phyloP scores from a whole-genome alignment of 2,113 vertebrate species.

The Heterochromis multidens region DNA sequence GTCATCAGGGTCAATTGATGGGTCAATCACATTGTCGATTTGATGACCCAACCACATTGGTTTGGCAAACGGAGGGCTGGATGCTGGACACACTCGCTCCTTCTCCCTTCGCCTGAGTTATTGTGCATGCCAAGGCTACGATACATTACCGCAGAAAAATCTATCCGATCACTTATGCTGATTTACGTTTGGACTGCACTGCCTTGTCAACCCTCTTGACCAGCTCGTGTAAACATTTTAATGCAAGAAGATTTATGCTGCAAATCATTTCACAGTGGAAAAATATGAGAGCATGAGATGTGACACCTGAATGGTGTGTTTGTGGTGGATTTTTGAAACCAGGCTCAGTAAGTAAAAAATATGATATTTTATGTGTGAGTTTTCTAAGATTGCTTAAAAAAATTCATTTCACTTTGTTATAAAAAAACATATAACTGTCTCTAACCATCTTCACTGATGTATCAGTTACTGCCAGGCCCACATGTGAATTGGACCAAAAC shows the following conservation, averaged over 20 bases:
- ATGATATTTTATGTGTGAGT: neutral
- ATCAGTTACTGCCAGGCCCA: slow-evolving; percentile 57
- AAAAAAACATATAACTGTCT: neutral
- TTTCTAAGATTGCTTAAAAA: neutral
- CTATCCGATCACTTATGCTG: slow-evolving; percentile 73
- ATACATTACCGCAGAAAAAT: slow-evolving; percentile 77
- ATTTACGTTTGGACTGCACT: slow-evolving; percentile 66
- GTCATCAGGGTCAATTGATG: slow-evolving; percentile 74
- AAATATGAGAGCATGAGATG: slow-evolving; percentile 30
- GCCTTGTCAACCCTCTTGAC: slow-evolving; percentile 57
- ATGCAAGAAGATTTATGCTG: slow-evolving; percentile 72
- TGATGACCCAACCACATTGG: slow-evolving; percentile 61
- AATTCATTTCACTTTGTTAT: neutral
- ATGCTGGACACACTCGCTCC: slow-evolving; percentile 8
- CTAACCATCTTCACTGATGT: neutral
- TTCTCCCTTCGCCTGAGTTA: slow-evolving; percentile 67
- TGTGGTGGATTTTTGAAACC: neutral
- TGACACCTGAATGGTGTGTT: slow-evolving; percentile 21
- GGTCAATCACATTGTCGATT: slow-evolving; percentile 77
- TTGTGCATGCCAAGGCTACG: slow-evolving; percentile 49
- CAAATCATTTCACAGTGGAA: slow-evolving; percentile 62
- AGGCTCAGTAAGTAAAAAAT: neutral
- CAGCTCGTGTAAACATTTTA: slow-evolving; percentile 57
- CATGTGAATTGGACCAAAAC: slow-evolving; percentile 71
- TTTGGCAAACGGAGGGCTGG: slow-evolving; percentile 39